Base-by-base conservation (phyloP, 2,113 vertebrate species). In the Picathartes gymnocephalus region DNA sequence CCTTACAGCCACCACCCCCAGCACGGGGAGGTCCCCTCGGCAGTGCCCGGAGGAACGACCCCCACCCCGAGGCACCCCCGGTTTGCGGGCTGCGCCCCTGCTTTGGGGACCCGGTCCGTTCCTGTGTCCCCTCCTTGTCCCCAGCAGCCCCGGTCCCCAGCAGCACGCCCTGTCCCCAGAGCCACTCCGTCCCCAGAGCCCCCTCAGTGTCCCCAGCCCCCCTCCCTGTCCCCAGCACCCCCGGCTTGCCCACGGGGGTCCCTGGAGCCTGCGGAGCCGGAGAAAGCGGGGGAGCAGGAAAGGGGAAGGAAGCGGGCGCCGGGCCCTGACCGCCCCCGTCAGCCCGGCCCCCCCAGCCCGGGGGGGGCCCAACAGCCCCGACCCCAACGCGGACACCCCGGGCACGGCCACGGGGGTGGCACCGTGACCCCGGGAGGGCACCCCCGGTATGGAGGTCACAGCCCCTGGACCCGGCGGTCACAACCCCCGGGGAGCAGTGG, bases 331-430 rank as follows among this genome's bases (percentile, higher is more conserved):
- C 48, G 60, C 76, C 19, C 18, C 23, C 60, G 31, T 65, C 76
- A 65, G 3, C 60, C 31, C 37, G 76, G 37, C 13, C 37, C 13
- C 56, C 5, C 11, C 74, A 8, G 23, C 10, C 30, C 28, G 17
- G 8, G 48, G 48, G 60, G 23, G 13, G 13, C 21, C 37, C n/a
- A n/a, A 42, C 58, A 3, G 58, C 47, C 45, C 7, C 35, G 45
- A 40, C 4, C 35, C 73, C 73, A 5, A 2, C 28, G 13, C 12
- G 4, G 45, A 20, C 45, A 50, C 7, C 17, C n/a, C 27, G 0
- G 57, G 71, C 44, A 24, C 35, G 35, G 35, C 4, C 13, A 2
- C 9, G 6, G 35, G 22, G 27, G 5, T 0, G 57, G 28, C 74
- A 33, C 57, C 73, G 73, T 5, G n/a, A 60, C n/a, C 27, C 56